phyloP scores from a whole-genome alignment of 2,113 vertebrate genomes.

The Motacilla tschutschensis region DNA sequence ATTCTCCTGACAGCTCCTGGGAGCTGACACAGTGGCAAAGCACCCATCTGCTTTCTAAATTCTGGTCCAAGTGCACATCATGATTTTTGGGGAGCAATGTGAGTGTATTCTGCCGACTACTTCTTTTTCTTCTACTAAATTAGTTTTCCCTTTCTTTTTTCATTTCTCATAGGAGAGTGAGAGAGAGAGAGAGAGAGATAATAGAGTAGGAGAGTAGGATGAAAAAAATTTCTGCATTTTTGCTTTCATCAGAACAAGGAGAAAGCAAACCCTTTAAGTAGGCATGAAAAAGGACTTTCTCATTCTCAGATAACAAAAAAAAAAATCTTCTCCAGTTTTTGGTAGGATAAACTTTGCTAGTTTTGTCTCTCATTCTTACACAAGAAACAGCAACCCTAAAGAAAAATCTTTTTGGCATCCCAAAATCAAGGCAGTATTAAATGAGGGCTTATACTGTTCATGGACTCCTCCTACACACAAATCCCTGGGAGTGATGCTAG shows the following conservation, averaged over 20 bases:
- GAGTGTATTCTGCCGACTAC: not conserved
- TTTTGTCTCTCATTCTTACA: not conserved
- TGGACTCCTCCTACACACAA: not conserved
- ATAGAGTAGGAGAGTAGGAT: not conserved
- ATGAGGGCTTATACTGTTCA: not conserved
- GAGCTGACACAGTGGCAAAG: not conserved
- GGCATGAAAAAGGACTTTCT: not conserved
- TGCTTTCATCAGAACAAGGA: not conserved
- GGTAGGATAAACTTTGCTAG: not conserved
- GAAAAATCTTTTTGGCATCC: not conserved
- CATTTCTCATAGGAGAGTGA: not conserved
- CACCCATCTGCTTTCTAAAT: not conserved
- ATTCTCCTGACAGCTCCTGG: not conserved
- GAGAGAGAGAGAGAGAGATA: not conserved
- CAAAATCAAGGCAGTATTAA: not conserved
- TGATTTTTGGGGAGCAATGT: not conserved
- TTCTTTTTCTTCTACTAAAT: not conserved
- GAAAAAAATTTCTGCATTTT: not conserved
- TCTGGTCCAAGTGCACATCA: not conserved
- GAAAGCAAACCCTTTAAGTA: not conserved
- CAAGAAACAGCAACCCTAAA: not conserved
- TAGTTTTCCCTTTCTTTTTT: not conserved
- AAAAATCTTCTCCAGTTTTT: not conserved
- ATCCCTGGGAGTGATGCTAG: not conserved
- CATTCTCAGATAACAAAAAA: not conserved